Conservation (phyloP, 1,140 invertebrate genomes). For the Homalodisca vitripennis region DNA sequence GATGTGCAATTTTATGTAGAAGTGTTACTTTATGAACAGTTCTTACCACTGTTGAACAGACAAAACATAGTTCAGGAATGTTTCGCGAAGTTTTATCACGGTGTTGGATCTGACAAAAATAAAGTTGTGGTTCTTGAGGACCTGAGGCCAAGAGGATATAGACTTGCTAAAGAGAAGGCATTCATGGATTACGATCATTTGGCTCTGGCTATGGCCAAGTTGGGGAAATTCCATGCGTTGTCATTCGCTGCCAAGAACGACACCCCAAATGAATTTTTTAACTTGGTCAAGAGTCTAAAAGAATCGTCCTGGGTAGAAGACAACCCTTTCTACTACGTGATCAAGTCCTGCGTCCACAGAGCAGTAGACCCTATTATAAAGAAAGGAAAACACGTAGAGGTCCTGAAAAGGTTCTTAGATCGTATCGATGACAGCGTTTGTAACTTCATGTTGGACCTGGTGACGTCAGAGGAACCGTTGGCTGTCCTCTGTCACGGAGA, state of each 20-base stretch:
- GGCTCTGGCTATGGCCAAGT: constrained; percentile 42
- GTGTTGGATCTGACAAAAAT: too few relatives aligned
- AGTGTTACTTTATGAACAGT: too few relatives aligned
- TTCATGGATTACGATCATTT: constrained; percentile 43
- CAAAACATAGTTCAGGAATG: too few relatives aligned
- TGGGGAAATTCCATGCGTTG: constrained; percentile 48
- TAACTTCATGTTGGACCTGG: constrained; percentile 10
- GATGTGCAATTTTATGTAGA: too few relatives aligned
- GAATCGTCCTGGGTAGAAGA: constrained; percentile 34
- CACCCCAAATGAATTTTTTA: constrained; percentile 42
- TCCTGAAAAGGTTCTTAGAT: background rate
- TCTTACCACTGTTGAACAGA: too few relatives aligned
- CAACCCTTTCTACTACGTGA: background rate
- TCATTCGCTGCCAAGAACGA: constrained; percentile 46
- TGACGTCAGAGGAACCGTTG: constrained; percentile 44
- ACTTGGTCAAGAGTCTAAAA: constrained; percentile 39
- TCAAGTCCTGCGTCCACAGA: background rate
- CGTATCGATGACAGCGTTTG: background rate
- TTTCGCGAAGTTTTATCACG: too few relatives aligned
- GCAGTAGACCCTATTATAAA: constrained; percentile 3
- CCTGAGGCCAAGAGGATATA: constrained; percentile 34
- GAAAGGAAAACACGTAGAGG: background rate
- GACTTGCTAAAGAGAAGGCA: background rate
- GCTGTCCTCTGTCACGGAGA: constrained; percentile 55
- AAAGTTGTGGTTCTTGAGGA: constrained; percentile 49